Conservation (phyloP, 2,888 invertebrate species). For the Endotricha flammealis region DNA sequence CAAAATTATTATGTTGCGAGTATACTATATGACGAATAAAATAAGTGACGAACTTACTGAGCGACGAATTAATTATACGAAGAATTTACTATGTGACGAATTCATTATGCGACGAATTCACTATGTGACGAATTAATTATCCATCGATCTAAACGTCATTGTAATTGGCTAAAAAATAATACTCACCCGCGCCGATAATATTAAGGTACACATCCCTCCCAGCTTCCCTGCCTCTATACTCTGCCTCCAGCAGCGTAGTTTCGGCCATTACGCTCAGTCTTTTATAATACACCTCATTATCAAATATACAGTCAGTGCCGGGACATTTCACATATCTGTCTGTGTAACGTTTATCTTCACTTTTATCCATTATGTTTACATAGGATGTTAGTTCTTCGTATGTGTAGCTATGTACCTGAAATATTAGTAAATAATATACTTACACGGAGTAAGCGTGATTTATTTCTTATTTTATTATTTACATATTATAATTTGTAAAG, state of each 20-base stretch:
- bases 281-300: conserved; percentile 67
- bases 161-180: conserved; percentile 13
- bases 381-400: conserved; percentile 48
- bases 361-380: conserved; percentile 37
- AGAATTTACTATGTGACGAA: too few species aligned
- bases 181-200: conserved; percentile 80
- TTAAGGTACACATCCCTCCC: conserved; percentile 79
- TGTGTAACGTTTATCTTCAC: conserved; percentile 39
- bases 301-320: conserved; percentile 37
- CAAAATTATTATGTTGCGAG: too few species aligned
- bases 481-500: too few species aligned
- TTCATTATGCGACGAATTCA: too few species aligned
- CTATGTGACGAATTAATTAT: too few species aligned
- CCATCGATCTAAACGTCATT: too few species aligned
- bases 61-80: too few species aligned
- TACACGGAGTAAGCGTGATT: too few species aligned
- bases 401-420: conserved; percentile 55
- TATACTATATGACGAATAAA: too few species aligned
- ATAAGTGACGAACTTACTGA: too few species aligned
- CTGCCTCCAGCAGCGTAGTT: conserved; percentile 79
- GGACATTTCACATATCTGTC: conserved; percentile 44
- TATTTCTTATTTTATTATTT: too few species aligned
- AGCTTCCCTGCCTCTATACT: conserved; percentile 69
- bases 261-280: conserved; percentile 79
- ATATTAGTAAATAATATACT: not conserved